Conservation (phyloP, 2,113 vertebrate genomes). For the Corythornis madagascariensis region DNA sequence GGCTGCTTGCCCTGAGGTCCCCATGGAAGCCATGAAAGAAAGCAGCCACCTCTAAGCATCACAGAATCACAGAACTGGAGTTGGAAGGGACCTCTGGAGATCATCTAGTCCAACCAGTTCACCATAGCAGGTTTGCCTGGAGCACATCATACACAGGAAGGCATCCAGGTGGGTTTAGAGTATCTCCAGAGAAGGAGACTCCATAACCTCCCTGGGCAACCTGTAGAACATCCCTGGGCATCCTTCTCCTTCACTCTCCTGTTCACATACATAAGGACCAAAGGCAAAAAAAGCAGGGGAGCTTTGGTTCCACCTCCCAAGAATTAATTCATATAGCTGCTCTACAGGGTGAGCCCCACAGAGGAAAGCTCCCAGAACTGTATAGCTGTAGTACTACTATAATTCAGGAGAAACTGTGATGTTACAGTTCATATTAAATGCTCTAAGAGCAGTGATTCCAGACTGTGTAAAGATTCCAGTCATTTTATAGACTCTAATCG, state of each 20-base stretch:
- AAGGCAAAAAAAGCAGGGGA: neutral
- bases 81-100: too few species aligned
- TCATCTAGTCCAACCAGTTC: too few species aligned
- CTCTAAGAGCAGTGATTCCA: neutral
- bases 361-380: neutral
- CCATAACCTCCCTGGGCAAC: too few species aligned
- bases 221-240: too few species aligned
- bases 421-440: neutral
- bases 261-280: neutral
- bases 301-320: neutral
- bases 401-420: neutral
- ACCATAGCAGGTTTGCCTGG: too few species aligned
- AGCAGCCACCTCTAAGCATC: neutral
- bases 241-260: neutral
- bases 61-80: too few species aligned
- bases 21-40: neutral
- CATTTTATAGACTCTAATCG: neutral
- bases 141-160: too few species aligned
- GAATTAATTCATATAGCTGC: neutral
- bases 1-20: neutral
- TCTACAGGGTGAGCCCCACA: neutral
- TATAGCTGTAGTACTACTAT: neutral
- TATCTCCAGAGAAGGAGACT: too few species aligned
- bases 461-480: neutral
- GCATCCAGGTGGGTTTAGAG: too few species aligned